Evolutionary conservation across 2,888 invertebrate species (phyloP).

Genomic region (Lycocerus yunnanus): DNA sequence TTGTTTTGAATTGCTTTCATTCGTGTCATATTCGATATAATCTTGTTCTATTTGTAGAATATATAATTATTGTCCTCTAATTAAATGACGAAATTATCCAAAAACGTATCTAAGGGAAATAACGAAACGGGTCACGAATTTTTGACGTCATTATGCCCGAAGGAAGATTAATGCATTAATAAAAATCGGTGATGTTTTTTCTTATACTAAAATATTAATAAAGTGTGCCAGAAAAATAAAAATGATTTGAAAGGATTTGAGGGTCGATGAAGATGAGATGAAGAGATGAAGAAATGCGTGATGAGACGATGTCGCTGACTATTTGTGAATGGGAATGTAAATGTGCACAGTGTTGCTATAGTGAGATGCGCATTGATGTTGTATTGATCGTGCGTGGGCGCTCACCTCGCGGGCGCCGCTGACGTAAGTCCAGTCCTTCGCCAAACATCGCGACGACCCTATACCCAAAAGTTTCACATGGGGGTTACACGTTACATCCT

Average conservation of each 20-base stretch:
- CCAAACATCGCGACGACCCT: constrained; percentile 36
- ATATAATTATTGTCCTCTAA: constrained; percentile 3
- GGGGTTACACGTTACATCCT: constrained; percentile 23
- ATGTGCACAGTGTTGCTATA: constrained; percentile 40
- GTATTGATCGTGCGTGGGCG: constrained; percentile 43
- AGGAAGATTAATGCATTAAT: background rate
- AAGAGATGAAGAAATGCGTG: background rate
- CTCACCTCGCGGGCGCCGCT: constrained; percentile 50
- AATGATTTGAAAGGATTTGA: background rate
- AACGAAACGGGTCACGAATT: constrained; percentile 16
- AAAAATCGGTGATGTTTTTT: constrained; percentile 2
- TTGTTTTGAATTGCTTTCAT: background rate
- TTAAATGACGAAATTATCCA: constrained; percentile 8
- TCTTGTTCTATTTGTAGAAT: constrained; percentile 4
- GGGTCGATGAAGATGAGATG: background rate
- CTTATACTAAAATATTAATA: constrained; percentile 3
- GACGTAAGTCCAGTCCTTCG: constrained; percentile 49
- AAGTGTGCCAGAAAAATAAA: background rate
- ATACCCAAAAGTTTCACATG: constrained; percentile 8
- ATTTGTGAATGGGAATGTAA: constrained; percentile 45
- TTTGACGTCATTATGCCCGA: constrained; percentile 14
- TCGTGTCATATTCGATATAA: background rate
- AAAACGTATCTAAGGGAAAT: constrained; percentile 6
- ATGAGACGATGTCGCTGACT: constrained; percentile 15
- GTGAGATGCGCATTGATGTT: constrained; percentile 45